A percentile compares a stretch with the other conserved stretches of the same genome.
These are phyloP conservation scores for Peromyscus attwateri DNA, from an alignment of 2,797 vertebrate species.

Conservation along the genomic window DNA sequence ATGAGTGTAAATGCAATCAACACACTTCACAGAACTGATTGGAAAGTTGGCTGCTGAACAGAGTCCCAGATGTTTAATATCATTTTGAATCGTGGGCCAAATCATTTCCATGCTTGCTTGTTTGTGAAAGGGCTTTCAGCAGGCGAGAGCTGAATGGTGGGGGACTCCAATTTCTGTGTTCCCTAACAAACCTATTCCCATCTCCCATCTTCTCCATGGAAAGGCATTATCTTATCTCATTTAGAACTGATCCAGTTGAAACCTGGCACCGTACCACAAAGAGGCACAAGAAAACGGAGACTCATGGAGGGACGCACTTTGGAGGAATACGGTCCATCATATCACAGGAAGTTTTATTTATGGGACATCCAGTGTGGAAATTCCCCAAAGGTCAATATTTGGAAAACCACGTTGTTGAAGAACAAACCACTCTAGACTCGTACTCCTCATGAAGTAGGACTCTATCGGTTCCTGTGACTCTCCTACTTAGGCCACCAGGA, in stretches of 20 bases:
- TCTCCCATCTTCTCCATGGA: slow-evolving; percentile 5
- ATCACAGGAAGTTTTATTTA: not conserved
- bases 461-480: not conserved
- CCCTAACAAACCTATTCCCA: slow-evolving; percentile 38
- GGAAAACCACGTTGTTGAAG: slow-evolving; percentile 35
- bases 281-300: not conserved
- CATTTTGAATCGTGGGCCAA: slow-evolving; percentile 71
- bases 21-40: slow-evolving; percentile 60
- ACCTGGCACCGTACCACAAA: not conserved
- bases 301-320: not conserved
- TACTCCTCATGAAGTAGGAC: not conserved
- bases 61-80: slow-evolving; percentile 79
- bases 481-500: slow-evolving; percentile 14
- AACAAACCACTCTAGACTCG: not conserved
- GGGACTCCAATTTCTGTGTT: slow-evolving; percentile 30
- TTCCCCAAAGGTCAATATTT: not conserved
- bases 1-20: slow-evolving; percentile 61
- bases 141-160: slow-evolving; percentile 23
- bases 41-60: slow-evolving; percentile 65
- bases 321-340: not conserved
- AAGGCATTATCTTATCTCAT: slow-evolving; percentile 35
- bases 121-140: slow-evolving; percentile 39
- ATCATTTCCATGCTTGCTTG: slow-evolving; percentile 60
- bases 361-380: not conserved
- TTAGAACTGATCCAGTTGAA: not conserved